Base-by-base conservation (phyloP, 2,888 invertebrate genomes). In the Lepeophtheirus nordmannii region DNA sequence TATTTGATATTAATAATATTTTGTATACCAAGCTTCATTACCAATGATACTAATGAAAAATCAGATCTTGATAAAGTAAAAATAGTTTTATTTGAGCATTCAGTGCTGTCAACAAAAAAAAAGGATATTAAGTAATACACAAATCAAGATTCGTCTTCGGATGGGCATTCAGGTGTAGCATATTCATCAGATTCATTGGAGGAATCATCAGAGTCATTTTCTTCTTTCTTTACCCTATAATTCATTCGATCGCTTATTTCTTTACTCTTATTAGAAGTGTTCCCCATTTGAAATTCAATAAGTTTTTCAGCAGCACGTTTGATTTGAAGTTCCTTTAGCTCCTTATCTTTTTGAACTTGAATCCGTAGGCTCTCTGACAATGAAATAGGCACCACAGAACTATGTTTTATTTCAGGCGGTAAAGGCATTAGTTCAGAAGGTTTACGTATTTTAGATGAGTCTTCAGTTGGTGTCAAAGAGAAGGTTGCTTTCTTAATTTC, bases 351-450 rank as follows among this genome's bases (percentile, higher is more conserved):
- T n/a, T n/a, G 17, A 17, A 46, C 17, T 46, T 46, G 53, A 46
- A 46, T 46, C n/a, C 53, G 53, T n/a, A 46, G 53, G 53, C 53
- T 46, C 53, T 46, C 53, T 14, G n/a, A n/a, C 5, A 46, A n/a
- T 14, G 53, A 46, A 46, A 46, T 46, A 17, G 53, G n/a, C 14
- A 8, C 8, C 17, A 14, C 53, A n/a, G 53, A 14, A 8, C 53
- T 46, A 17, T 46, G 53, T 17, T 46, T 46, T 2, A 14, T 17
- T 14, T 46, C 53, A 17, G 53, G 5, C 2, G 53, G 53, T 5
- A 46, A n/a, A 46, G 53, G 53, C 53, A 46, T 46, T 14, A 46
- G 53, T 17, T 46, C 53, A 5, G 53, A 46, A 17, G 53, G 53
- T 17, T 46, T 46, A 17, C 53, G 53, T 14, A 46, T 46, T 17